Evolutionary conservation across 1,140 invertebrate species (phyloP).

Genomic region (Drosophila albomicans): DNA sequence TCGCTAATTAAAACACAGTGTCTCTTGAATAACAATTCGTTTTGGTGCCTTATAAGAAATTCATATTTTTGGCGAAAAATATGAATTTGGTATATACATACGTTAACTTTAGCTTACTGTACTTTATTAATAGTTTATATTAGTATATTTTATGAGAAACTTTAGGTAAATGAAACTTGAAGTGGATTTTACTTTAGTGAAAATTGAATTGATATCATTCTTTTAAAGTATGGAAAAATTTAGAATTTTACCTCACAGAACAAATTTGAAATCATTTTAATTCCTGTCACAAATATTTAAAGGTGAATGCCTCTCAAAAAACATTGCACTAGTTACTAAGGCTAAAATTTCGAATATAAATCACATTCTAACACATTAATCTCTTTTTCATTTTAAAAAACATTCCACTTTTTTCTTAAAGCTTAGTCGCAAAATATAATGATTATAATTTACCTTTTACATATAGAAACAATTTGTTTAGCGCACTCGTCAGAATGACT

Average conservation of each 20-base stretch:
- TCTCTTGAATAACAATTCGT: too few species aligned
- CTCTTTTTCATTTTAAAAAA: neutral
- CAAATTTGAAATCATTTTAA: too few species aligned
- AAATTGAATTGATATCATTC: too few species aligned
- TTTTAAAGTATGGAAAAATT: too few species aligned
- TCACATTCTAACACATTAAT: slow-evolving; percentile 1
- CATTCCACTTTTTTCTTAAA: neutral
- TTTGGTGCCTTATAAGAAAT: neutral
- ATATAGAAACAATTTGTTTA: neutral
- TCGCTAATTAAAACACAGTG: slow-evolving; percentile 9
- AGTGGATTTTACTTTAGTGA: too few species aligned
- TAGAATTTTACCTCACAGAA: too few species aligned
- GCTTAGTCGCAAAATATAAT: neutral
- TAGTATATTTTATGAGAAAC: too few species aligned
- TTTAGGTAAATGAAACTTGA: too few species aligned
- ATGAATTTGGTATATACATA: too few species aligned
- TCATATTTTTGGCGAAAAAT: neutral
- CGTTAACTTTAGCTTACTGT: too few species aligned
- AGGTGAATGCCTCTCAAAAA: neutral
- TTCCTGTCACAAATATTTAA: neutral
- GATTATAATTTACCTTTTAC: neutral
- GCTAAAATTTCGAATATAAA: neutral
- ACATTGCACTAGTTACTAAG: neutral
- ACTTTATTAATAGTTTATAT: too few species aligned
- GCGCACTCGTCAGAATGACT: neutral